Conservation (phyloP, 92 coral and sea anemone species). For the Galaxea fascicularis region DNA sequence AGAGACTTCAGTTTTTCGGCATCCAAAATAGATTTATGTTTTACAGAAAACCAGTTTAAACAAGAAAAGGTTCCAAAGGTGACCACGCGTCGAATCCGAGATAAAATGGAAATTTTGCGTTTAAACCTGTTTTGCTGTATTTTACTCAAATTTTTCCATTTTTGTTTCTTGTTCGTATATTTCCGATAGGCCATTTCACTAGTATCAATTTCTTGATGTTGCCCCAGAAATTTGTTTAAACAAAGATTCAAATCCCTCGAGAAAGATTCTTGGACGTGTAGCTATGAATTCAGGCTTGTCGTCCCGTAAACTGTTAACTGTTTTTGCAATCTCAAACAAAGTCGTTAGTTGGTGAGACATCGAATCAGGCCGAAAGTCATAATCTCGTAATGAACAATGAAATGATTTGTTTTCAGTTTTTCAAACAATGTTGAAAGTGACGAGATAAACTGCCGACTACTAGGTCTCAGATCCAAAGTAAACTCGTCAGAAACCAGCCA, state of each 20-base stretch:
- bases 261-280: too few relatives aligned
- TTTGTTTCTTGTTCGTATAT: neutral
- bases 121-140: neutral
- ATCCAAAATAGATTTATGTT: neutral
- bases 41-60: neutral
- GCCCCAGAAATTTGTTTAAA: too few relatives aligned
- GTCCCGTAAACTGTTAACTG: too few relatives aligned
- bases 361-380: neutral
- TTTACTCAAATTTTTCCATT: neutral
- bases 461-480: constrained; percentile 2
- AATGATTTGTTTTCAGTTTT: neutral
- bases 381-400: neutral
- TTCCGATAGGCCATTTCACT: neutral
- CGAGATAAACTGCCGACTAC: neutral
- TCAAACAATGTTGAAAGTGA: neutral
- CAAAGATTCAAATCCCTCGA: too few relatives aligned
- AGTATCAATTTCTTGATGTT: too few relatives aligned
- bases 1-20: too few relatives aligned
- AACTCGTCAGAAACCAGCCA: constrained; percentile 10
- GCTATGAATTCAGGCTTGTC: too few relatives aligned
- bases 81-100: neutral
- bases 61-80: neutral
- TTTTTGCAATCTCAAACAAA: too few relatives aligned
- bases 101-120: neutral
- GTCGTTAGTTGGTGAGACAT: too few relatives aligned